Conservation (phyloP, 2,113 vertebrate species). For the Grammomys dolichurus region DNA sequence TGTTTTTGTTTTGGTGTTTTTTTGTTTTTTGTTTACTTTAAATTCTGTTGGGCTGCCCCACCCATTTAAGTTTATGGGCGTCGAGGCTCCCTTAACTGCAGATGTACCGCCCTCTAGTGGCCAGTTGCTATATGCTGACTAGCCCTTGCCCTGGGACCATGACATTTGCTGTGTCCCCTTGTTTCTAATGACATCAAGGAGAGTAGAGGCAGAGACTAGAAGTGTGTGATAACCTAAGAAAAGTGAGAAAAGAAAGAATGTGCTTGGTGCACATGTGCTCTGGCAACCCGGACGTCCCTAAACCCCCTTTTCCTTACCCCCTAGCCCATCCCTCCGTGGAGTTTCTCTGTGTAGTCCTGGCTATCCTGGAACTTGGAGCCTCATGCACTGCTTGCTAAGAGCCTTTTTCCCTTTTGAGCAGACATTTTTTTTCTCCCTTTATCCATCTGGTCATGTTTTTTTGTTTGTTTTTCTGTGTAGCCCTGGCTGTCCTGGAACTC, state of each 20-base stretch:
- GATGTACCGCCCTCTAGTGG: slow-evolving; percentile 80
- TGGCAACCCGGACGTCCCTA: background rate
- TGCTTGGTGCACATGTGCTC: background rate
- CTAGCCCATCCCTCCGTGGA: background rate
- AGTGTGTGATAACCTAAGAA: slow-evolving; percentile 12
- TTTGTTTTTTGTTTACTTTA: background rate
- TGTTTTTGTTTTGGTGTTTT: background rate
- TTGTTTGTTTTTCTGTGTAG: too few relatives aligned
- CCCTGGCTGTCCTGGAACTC: too few relatives aligned
- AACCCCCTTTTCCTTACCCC: background rate
- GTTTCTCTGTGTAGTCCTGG: background rate
- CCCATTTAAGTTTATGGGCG: slow-evolving; percentile 52
- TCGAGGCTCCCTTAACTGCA: slow-evolving; percentile 49
- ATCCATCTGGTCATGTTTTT: background rate
- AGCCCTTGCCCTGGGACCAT: slow-evolving; percentile 18
- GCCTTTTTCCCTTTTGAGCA: slow-evolving; percentile 5
- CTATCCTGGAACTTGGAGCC: background rate
- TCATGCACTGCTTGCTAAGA: background rate
- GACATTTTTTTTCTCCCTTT: background rate
- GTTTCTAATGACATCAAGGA: slow-evolving; percentile 17
- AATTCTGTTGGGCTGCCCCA: slow-evolving; percentile 52
- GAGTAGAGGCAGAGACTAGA: slow-evolving; percentile 38
- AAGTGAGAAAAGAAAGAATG: slow-evolving; percentile 50
- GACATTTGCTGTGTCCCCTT: slow-evolving; percentile 19
- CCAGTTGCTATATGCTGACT: slow-evolving; percentile 48